Evolutionary conservation across 1,140 invertebrate species (phyloP).

Genomic region (Ostrea edulis): DNA sequence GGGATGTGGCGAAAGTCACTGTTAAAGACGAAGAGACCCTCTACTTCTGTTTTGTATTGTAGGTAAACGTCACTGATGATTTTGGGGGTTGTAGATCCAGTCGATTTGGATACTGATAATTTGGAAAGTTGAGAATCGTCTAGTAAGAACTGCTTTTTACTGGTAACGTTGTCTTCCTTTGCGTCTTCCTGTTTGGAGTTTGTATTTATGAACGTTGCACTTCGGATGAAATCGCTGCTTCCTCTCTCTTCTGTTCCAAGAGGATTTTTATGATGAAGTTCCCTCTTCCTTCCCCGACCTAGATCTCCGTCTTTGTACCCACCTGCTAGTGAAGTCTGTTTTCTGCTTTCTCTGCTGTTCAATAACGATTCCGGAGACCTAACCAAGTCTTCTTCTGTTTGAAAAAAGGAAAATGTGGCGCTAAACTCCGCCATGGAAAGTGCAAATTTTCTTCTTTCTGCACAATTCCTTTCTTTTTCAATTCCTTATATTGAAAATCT

Average conservation of each 20-base stretch:
- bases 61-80: background rate
- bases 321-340: background rate
- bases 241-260: background rate
- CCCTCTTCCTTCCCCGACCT: background rate
- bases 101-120: background rate
- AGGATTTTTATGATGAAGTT: background rate
- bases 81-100: background rate
- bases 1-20: background rate
- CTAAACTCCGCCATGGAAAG: background rate
- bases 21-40: background rate
- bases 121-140: background rate
- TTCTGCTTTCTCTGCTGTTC: background rate
- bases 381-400: background rate
- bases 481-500: background rate
- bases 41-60: background rate
- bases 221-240: background rate
- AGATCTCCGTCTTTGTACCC: background rate
- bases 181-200: background rate
- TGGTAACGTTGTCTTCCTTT: background rate
- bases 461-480: background rate
- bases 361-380: background rate
- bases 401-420: background rate
- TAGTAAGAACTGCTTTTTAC: background rate
- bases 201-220: background rate
- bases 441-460: background rate